Base-by-base conservation (phyloP, 2,888 invertebrate genomes). In the Pollenia amentaria region DNA sequence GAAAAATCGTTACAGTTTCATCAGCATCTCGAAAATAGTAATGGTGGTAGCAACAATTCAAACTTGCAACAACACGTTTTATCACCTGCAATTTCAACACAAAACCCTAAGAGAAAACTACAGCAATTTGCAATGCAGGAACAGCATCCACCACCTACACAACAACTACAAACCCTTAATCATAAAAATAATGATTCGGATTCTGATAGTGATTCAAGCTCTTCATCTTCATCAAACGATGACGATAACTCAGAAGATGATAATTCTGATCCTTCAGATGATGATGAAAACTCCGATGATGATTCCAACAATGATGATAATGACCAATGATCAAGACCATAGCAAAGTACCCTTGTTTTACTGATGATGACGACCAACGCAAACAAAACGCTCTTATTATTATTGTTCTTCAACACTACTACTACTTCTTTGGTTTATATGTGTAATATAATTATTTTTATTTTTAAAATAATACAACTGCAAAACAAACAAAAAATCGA, bases 221-320 rank as follows among this genome's bases (percentile, higher is more conserved):
- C 90, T 69, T 90, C 91, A 62, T 89, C 92, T 44, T 90, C 90
- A 75, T 90, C 91, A 73, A 90, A 91, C 44, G 92, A 90, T 40
- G 92, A 89, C 48, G 91, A 91, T 53, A 90, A 90, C 65, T 87
- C 88, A 16, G 88, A 88, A 51, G 88, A 89, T 85, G 88, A 89
- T 75, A 88, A 88, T 70, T 87, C 87, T 57, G 85, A 88, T 72
- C 80, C n/a, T 16, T 77, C 87, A 18, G 80, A 76, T 18, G 88
- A 87, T 40, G 88, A 89, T 57, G 87, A 88, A 9, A 78, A 82
- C 40, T 82, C 85, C n/a, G 89, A 88, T 65, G 87, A 92, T 53
- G 90, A 90, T 78, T 90, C 91, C 78, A 90, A 90, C 60, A 72
- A 88, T 46, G 88, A 89, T 77, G 88, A 89, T 46, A 77, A 86